Base-by-base conservation (phyloP, 2,113 vertebrate species). In the Bos indicus region DNA sequence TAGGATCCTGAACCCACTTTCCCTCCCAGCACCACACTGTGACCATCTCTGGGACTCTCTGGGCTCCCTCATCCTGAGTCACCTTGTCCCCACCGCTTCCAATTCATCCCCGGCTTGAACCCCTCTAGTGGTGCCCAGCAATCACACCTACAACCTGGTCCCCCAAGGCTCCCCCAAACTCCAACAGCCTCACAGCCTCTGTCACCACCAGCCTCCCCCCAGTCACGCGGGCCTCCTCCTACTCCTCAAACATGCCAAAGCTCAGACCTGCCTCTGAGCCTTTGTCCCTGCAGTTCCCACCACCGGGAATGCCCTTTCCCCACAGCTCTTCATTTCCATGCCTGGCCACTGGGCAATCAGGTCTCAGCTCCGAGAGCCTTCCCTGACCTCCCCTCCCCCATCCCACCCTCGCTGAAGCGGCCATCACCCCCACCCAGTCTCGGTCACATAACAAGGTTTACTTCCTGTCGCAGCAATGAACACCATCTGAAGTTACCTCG, bases 11-110 rank as follows among this genome's bases (percentile, higher is more conserved):
- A 33, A 7, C 52, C 40, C 40, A 36, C 40, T 33, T n/a, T 48
- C 52, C 52, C 7, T n/a, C 62, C 64, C 25, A 13, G 40, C 0
- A 0, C 11, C 0, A 0, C 21, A 4, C 26, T 7, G 19, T 2
- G 19, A 17, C 3, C 10, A 0, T 46, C 92, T 46, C 6, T 25
- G 17, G 26, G 48, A 26, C 71, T 54, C 71, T 64, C 57, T 19
- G 46, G 46, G 14, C 64, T 88, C 15, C 51, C 3, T 6, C 48
- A 12, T 30, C n/a, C 74, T 26, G 26, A 43, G 46, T 46, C 33
- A 9, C 7, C 56, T 62, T 13, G n/a, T 54, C n/a, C 26, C 8
- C 46, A 25, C 21, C 21, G n/a, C 64, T 86, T 83, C 7, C 23
- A 48, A 5, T 46, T 8, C 19, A 0, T 43, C 40, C 30, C 57